Evolutionary conservation across 1,140 invertebrate genomes (phyloP).

Genomic region (Drosophila subpulchrella): DNA sequence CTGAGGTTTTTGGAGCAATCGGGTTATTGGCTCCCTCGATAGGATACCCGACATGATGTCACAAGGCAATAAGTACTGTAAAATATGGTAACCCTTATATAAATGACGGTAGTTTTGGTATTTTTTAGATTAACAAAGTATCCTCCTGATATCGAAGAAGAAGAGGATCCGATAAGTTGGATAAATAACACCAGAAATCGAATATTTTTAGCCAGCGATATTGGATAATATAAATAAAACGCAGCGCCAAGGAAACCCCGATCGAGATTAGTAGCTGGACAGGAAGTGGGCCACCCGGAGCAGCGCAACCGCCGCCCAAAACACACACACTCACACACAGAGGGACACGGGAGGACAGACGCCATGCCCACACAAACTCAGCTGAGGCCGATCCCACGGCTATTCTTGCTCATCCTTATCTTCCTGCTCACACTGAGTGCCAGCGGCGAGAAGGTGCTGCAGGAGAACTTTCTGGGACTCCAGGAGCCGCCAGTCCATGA

Average conservation of each 20-base stretch:
- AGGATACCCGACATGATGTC: no score
- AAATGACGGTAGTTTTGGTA: no score
- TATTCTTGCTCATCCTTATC: slow-evolving; percentile 27
- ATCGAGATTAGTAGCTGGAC: slow-evolving; percentile 22
- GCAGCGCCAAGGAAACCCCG: slow-evolving; percentile 17
- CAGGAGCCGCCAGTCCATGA: slow-evolving; percentile 58
- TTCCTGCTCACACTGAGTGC: slow-evolving; percentile 9
- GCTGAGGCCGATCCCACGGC: slow-evolving; percentile 13
- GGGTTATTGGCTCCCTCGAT: no score
- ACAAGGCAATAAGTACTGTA: no score
- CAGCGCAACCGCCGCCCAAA: slow-evolving; percentile 19
- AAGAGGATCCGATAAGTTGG: no score
- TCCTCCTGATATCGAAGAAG: no score
- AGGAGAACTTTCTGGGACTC: slow-evolving; percentile 57
- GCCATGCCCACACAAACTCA: slow-evolving; percentile 18
- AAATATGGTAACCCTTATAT: no score
- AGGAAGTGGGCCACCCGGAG: slow-evolving; percentile 10
- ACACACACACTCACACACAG: slow-evolving; percentile 15
- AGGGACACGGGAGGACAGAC: background rate
- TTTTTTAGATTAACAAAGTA: no score
- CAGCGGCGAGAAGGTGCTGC: slow-evolving; percentile 46
- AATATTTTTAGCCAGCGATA: slow-evolving; percentile 24
- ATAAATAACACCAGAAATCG: no score
- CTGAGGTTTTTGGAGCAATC: no score
- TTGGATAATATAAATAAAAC: slow-evolving; percentile 50